Conservation (phyloP, 2,113 vertebrate genomes). For the Oreamnos americanus region DNA sequence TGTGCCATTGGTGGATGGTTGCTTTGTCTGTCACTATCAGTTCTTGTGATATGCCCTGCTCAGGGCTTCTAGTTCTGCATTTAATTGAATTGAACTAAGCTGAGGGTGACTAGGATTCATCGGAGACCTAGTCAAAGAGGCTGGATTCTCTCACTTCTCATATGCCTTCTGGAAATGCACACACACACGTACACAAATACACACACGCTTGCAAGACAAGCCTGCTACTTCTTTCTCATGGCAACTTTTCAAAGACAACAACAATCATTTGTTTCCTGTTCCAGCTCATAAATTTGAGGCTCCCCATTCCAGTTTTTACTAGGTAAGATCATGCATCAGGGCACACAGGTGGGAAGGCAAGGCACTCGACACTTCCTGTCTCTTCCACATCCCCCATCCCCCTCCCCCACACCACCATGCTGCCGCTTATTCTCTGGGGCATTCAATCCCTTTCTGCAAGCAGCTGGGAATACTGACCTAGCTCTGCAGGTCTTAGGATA, state of each 20-base stretch:
- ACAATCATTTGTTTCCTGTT: background rate
- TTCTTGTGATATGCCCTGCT: background rate
- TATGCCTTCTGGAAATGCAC: background rate
- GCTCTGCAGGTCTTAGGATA: background rate
- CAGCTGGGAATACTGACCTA: background rate
- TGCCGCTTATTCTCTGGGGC: background rate
- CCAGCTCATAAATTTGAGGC: background rate
- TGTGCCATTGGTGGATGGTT: no score
- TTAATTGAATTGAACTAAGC: background rate
- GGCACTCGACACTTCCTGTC: rapidly evolving
- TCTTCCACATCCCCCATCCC: background rate
- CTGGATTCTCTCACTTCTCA: background rate
- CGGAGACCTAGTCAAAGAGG: background rate
- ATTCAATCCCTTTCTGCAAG: background rate
- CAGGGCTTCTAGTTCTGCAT: background rate
- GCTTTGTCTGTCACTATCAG: background rate
- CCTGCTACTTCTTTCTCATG: background rate
- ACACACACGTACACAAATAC: background rate
- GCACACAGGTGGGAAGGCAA: background rate
- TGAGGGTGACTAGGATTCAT: background rate
- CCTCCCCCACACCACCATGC: rapidly evolving
- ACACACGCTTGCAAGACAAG: background rate
- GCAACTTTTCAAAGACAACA: background rate
- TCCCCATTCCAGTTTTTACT: background rate
- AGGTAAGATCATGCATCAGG: rapidly evolving